These are phyloP conservation scores for Drosophila paracracens DNA, from an alignment of 2,888 invertebrate genomes.

Conservation along the genomic window DNA sequence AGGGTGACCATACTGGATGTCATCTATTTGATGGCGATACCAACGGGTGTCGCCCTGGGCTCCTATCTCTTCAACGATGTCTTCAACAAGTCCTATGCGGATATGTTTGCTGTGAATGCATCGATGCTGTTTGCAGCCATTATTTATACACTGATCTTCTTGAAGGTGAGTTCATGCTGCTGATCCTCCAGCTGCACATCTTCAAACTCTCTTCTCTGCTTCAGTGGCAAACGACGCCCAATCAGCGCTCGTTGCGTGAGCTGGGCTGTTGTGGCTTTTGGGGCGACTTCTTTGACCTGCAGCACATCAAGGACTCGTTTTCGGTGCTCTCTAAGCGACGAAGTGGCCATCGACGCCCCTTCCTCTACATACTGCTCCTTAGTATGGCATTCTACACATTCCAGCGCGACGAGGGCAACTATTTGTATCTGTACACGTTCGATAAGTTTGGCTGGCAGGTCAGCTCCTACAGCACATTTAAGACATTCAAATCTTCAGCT, in stretches of 20 bases:
- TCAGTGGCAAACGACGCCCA: constrained; percentile 89
- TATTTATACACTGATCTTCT: constrained; percentile 87
- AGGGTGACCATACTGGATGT: constrained; percentile 93
- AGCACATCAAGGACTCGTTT: constrained; percentile 88
- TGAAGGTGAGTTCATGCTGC: constrained; percentile 85
- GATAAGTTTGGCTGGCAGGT: constrained; percentile 90
- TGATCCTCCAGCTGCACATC: no score
- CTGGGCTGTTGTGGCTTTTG: constrained; percentile 87
- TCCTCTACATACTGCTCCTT: constrained; percentile 89
- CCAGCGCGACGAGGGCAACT: constrained; percentile 92
- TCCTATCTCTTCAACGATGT: constrained; percentile 88
- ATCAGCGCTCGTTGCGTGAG: constrained; percentile 88
- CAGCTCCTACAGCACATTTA: constrained; percentile 89
- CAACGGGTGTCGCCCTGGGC: constrained; percentile 91
- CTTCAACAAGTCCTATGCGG: constrained; percentile 88
- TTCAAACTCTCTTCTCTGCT: background rate
- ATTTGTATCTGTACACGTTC: constrained; percentile 91
- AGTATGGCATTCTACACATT: constrained; percentile 93
- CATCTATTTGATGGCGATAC: constrained; percentile 93
- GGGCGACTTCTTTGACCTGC: constrained; percentile 90
- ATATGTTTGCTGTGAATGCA: constrained; percentile 91
- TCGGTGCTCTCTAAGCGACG: constrained; percentile 88
- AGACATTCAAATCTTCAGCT: constrained; percentile 89
- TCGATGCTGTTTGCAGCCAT: constrained; percentile 88
- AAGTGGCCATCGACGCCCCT: constrained; percentile 87